Evolutionary conservation across 2,888 invertebrate genomes (phyloP).

Genomic region (Drosophila yooni): DNA sequence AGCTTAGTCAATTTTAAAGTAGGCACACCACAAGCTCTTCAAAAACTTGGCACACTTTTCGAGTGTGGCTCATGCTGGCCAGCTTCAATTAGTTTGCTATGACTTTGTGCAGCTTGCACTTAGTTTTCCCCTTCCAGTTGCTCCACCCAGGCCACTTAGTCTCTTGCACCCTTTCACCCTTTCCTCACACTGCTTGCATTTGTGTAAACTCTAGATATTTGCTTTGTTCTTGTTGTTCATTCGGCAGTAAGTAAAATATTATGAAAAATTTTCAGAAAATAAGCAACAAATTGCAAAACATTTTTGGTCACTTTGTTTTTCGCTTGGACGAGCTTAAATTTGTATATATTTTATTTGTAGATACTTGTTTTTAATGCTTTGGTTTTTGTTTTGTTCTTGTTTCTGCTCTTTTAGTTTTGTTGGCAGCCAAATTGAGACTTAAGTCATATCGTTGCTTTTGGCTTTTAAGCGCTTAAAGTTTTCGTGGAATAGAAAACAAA

Average conservation of each 20-base stretch:
- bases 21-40: slow-evolving; percentile 52
- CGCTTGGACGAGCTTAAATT: slow-evolving; percentile 20
- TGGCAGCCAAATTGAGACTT: slow-evolving; percentile 26
- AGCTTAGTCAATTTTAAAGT: slow-evolving; percentile 59
- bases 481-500: background rate
- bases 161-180: background rate
- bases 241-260: slow-evolving; percentile 72
- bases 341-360: slow-evolving; percentile 39
- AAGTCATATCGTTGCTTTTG: slow-evolving; percentile 29
- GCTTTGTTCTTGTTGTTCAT: slow-evolving; percentile 44
- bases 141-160: background rate
- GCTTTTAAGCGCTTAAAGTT: slow-evolving; percentile 40
- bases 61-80: slow-evolving; percentile 5
- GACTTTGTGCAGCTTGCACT: slow-evolving; percentile 35
- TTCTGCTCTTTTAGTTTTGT: slow-evolving; percentile 14
- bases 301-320: slow-evolving; percentile 63
- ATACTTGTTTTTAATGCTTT: slow-evolving; percentile 35
- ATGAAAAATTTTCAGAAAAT: slow-evolving; percentile 50
- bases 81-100: slow-evolving; percentile 50
- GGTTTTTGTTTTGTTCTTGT: slow-evolving; percentile 2
- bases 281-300: slow-evolving; percentile 67
- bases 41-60: slow-evolving; percentile 52
- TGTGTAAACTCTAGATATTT: slow-evolving; percentile 63
- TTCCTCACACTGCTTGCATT: slow-evolving; percentile 18
- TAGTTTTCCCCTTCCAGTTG: background rate